Evolutionary conservation across 2,797 vertebrate species (phyloP).

Genomic region (Merluccius polli): DNA sequence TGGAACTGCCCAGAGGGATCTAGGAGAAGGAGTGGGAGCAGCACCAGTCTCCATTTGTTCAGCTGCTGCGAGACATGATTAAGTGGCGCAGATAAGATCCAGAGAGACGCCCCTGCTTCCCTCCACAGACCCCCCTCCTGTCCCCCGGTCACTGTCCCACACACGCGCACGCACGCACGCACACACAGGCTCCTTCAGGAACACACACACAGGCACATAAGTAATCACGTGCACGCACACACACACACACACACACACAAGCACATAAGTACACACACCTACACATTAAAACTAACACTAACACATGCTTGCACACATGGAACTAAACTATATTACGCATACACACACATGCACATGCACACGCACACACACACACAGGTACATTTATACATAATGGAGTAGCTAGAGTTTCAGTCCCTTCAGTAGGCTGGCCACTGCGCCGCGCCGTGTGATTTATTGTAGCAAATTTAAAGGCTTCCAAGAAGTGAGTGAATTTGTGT

Average conservation of each 20-base stretch:
- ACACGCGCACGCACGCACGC: background rate
- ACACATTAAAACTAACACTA: conserved; percentile 1
- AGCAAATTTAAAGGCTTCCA: conserved; percentile 57
- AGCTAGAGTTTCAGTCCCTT: conserved; percentile 25
- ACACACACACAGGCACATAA: background rate
- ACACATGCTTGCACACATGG: background rate
- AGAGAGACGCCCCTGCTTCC: conserved; percentile 25
- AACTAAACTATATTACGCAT: background rate
- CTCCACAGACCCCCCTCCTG: background rate
- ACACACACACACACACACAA: conserved; percentile 1
- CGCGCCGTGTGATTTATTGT: conserved; percentile 50
- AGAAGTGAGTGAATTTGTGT: conserved; percentile 60
- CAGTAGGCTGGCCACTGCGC: conserved; percentile 33
- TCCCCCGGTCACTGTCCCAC: background rate
- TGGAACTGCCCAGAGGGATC: conserved; percentile 38
- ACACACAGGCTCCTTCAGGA: background rate
- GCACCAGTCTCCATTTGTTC: conserved; percentile 53
- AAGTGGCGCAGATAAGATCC: conserved; percentile 47
- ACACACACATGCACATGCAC: background rate
- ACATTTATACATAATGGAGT: conserved; percentile 6
- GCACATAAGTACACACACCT: background rate
- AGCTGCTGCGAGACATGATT: conserved; percentile 50
- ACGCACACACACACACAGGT: background rate
- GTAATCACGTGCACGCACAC: background rate
- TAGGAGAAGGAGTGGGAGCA: conserved; percentile 27